phyloP scores from a whole-genome alignment of 2,888 invertebrate species.

The Volucella zonaria region DNA sequence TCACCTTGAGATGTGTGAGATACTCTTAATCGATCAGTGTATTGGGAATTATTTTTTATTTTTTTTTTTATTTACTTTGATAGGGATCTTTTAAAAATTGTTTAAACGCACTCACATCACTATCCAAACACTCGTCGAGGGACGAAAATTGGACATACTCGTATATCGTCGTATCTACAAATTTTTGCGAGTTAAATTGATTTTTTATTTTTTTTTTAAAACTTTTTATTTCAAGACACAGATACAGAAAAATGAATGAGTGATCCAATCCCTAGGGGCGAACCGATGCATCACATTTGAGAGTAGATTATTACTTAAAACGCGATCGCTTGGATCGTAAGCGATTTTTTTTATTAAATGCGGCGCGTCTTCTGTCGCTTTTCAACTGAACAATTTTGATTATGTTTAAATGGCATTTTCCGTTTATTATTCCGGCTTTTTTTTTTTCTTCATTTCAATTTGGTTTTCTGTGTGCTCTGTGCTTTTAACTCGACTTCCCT shows the following conservation, averaged over 20 bases:
- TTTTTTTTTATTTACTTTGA: slow-evolving; percentile 48
- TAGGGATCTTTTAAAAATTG: slow-evolving; percentile 56
- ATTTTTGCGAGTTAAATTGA: too few relatives aligned
- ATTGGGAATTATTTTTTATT: slow-evolving; percentile 28
- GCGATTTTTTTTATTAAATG: slow-evolving; percentile 29
- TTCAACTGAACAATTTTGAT: slow-evolving; percentile 75
- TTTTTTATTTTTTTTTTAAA: too few relatives aligned
- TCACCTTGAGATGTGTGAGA: slow-evolving; percentile 51
- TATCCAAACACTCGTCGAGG: not conserved
- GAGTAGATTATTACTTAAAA: not conserved
- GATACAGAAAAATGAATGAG: too few relatives aligned
- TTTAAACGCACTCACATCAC: not conserved
- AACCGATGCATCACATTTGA: not conserved
- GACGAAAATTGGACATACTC: too few relatives aligned
- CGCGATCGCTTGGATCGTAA: not conserved
- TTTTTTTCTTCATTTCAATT: slow-evolving; percentile 41
- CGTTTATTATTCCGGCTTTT: slow-evolving; percentile 51
- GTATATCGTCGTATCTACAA: too few relatives aligned
- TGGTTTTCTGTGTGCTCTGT: slow-evolving; percentile 26
- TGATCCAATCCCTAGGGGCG: not conserved
- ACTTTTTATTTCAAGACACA: too few relatives aligned
- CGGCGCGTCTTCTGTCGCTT: slow-evolving; percentile 56
- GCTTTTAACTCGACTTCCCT: slow-evolving; percentile 65
- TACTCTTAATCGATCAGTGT: slow-evolving; percentile 52
- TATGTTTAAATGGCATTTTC: slow-evolving; percentile 75